Base-by-base conservation (phyloP, 2,888 invertebrate species). In the Eudasyphora cyanicolor region DNA sequence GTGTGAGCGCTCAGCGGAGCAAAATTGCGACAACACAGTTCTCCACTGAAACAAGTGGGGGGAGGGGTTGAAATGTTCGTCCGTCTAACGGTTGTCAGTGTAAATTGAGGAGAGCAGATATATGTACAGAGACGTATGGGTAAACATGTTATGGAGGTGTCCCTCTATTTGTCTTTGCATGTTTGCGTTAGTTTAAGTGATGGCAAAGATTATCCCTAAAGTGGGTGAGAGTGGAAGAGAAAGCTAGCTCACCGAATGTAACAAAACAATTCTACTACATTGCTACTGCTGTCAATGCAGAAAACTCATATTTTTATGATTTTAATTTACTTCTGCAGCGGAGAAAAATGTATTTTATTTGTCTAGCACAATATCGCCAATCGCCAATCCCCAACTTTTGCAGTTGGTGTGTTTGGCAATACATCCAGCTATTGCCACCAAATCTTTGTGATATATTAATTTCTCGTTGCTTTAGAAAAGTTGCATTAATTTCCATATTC, bases 231-330 rank as follows among this genome's bases (percentile, higher is more conserved):
- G 2, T 2, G 14, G 14, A 24, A n/a, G n/a, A n/a, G n/a, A n/a
- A 57, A 57, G 27, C 24, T 21, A 19, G 24, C n/a, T n/a, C 21
- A 57, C 24, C 21, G 12, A 24, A 49, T 24, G 35, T 42, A 71
- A 54, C 51, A 29, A 77, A 76, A 67, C 49, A 27, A 76, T 79
- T 73, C 71, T 76, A 57, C 69, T 70, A 64, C 73, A 10, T 7
- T 5, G 1, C 49, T 67, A 67, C 3, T 74, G 24, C 14, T 51
- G 64, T 70, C 17, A 51, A 45, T 19, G 14, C 35, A 27, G 14
- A 57, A 49, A 57, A 57, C 14, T 14, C 4, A 24, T n/a, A n/a
- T 24, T 57, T 57, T 24, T 57, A 24, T 24, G 24, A 27, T 57
- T 57, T 57, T 12, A 24, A 57, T 57, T 57, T 27, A 10, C 24